phyloP scores from a whole-genome alignment of 2,113 vertebrate genomes.

The Neolamprologus kungweensis region DNA sequence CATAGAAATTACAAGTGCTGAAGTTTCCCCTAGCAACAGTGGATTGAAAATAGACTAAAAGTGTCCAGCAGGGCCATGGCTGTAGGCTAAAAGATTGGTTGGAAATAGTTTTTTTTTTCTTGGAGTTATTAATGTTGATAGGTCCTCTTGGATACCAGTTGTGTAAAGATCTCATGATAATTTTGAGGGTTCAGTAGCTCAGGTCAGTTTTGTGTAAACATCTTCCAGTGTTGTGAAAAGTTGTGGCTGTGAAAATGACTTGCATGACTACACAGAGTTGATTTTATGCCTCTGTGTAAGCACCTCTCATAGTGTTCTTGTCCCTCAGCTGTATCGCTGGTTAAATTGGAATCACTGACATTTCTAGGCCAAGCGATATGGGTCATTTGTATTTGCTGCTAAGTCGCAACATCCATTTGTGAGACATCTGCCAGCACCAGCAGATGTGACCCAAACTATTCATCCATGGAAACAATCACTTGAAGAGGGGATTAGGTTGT shows the following conservation, averaged over 20 bases:
- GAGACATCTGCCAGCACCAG: conserved; percentile 38
- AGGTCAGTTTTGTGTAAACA: neutral
- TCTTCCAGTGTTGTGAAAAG: neutral
- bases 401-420: conserved; percentile 37
- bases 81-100: conserved; percentile 5
- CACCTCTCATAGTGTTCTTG: conserved; percentile 7
- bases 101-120: neutral
- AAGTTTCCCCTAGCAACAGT: conserved; percentile 61
- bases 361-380: conserved; percentile 53
- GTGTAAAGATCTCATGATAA: neutral
- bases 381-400: conserved; percentile 54
- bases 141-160: neutral
- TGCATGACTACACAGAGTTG: neutral
- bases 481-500: neutral
- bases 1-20: conserved; percentile 58
- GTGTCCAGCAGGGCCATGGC: conserved; percentile 25
- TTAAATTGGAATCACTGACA: conserved; percentile 61
- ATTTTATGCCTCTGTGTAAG: neutral
- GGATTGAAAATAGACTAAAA: conserved; percentile 48
- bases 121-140: neutral
- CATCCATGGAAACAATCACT: conserved; percentile 13
- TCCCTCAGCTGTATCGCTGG: conserved; percentile 32
- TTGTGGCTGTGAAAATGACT: neutral
- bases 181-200: neutral
- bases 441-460: conserved; percentile 11